A percentile compares a stretch with the other conserved stretches of the same genome.
Conservation (phyloP, 2,797 vertebrate species). For the Carduelis carduelis region DNA sequence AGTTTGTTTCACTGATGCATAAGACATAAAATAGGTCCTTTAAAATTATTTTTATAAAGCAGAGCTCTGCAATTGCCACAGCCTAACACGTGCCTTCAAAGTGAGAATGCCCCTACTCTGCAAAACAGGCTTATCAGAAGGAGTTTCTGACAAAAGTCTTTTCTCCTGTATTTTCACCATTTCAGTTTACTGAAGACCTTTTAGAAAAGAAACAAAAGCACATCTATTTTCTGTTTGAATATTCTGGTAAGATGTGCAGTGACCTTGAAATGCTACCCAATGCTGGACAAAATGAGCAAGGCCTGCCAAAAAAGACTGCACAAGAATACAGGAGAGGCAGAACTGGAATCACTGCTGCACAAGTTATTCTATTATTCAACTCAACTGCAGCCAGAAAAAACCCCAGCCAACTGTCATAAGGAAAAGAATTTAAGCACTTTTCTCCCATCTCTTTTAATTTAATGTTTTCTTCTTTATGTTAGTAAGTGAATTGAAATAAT, state of each 20-base stretch:
- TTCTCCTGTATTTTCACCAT: not conserved
- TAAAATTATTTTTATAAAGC: not conserved
- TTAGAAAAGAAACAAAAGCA: not conserved
- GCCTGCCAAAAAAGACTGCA: not conserved
- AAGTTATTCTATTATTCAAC: conserved; percentile 16
- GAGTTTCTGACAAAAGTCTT: not conserved
- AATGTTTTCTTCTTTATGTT: not conserved
- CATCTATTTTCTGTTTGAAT: not conserved
- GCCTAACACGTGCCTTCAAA: not conserved
- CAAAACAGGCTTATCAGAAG: not conserved
- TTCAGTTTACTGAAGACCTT: conserved; percentile 5
- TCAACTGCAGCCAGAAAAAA: not conserved
- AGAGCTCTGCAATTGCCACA: not conserved
- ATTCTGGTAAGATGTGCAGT: not conserved
- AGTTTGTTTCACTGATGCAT: not conserved
- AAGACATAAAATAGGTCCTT: not conserved
- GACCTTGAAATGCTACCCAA: not conserved
- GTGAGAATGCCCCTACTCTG: not conserved
- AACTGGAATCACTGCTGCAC: conserved; percentile 9
- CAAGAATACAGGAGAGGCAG: not conserved
- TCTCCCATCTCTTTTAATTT: not conserved
- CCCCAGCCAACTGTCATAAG: not conserved
- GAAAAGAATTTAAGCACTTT: not conserved
- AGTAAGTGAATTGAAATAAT: not conserved
- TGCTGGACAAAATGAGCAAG: not conserved